Evolutionary conservation across 2,888 invertebrate species (phyloP).

Genomic region (Himalopsyche tibetana): DNA sequence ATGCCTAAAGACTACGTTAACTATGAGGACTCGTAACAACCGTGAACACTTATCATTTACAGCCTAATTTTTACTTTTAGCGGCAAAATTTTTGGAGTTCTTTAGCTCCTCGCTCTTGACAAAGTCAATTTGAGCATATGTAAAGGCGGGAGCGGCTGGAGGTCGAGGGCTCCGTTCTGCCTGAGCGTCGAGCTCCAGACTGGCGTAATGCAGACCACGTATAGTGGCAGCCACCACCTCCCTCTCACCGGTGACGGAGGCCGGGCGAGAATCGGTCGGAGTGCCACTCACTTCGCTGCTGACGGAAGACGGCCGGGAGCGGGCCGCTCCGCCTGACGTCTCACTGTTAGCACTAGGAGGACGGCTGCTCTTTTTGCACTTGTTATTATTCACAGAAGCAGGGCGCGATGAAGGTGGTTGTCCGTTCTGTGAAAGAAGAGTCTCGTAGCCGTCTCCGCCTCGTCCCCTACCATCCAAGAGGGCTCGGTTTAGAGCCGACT

Average conservation of each 20-base stretch:
- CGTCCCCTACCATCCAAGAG: slow-evolving; percentile 67
- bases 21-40: slow-evolving; percentile 43
- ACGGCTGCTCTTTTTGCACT: slow-evolving; percentile 65
- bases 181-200: slow-evolving; percentile 76
- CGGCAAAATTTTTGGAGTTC: slow-evolving; percentile 65
- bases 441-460: slow-evolving; percentile 57
- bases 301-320: slow-evolving; percentile 61
- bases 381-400: slow-evolving; percentile 69
- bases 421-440: slow-evolving; percentile 55
- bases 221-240: slow-evolving; percentile 67
- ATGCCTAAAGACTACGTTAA: slow-evolving; percentile 11
- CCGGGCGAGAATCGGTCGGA: slow-evolving; percentile 59
- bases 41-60: slow-evolving; percentile 43
- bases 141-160: slow-evolving; percentile 75
- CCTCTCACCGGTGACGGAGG: slow-evolving; percentile 66
- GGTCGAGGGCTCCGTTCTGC: slow-evolving; percentile 67
- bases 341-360: slow-evolving; percentile 69
- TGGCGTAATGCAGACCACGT: slow-evolving; percentile 79
- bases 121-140: slow-evolving; percentile 90
- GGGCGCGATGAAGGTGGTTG: slow-evolving; percentile 69
- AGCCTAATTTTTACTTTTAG: slow-evolving; percentile 65
- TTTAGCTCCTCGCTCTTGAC: slow-evolving; percentile 78
- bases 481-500: slow-evolving; percentile 66
- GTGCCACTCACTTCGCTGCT: slow-evolving; percentile 61
- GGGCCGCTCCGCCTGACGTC: slow-evolving; percentile 48